Evolutionary conservation across 2,888 invertebrate genomes (phyloP), one percentile per base, ranked within the genome.

Genomic region (Torymus tubicola): DNA sequence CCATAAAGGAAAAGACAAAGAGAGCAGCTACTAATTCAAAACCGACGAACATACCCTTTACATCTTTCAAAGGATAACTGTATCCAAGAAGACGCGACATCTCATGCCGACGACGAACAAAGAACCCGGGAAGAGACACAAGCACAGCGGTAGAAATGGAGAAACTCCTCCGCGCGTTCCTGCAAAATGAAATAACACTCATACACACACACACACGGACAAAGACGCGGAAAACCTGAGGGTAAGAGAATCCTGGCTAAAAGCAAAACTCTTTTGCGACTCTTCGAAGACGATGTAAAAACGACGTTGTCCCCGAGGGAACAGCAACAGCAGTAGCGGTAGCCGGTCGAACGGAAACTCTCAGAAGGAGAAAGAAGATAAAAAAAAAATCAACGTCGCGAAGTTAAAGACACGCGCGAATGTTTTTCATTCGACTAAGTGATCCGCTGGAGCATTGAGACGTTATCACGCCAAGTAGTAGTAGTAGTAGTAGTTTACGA

Each of bases 361-460:
- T 21, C 58, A 70, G 64, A 58, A 55, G 53, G 55, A 10, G 14
- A 21, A 21, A 0, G 4, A 13, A 14, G 16, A 12, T 12, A 42
- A 16, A 18, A 2, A 65, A 18, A 65, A 31, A 72, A 72, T 53
- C 31, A 21, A 42, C 12, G 11, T 42, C 31, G 31, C 31, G 31
- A 3, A 4, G 2, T 31, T 31, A 31, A 31, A 31, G 31, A 31
- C 4, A 68, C 14, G 68, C 52, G n/a, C 67, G 18, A 67, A n/a
- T 31, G 64, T 64, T 63, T 57, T 77, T 65, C 63, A 77, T 77
- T 24, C 21, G 12, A 14, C 16, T 65, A 71, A 71, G 64, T 64
- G 70, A 64, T 64, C 53, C 16, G 2, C 53, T 11, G 42, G 5
- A 50, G n/a, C 67, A 69, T 70, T 58, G 60, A 71, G 52, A 71